Percentiles rank a stretch among this genome's conserved stretches.
Conservation (phyloP, 2,888 invertebrate species). For the Eucera pruinosa region DNA sequence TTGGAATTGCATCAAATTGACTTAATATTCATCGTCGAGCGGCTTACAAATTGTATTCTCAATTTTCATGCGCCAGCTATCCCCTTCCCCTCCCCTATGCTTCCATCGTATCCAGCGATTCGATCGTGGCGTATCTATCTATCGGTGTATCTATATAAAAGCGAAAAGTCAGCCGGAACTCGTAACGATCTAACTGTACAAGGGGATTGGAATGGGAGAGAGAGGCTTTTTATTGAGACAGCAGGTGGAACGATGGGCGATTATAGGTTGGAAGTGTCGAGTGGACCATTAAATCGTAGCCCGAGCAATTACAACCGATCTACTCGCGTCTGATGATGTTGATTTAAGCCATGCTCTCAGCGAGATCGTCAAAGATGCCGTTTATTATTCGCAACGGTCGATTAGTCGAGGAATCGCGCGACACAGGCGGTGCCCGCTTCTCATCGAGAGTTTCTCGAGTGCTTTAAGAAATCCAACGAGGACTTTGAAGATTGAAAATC, state of each 20-base stretch:
- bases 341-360: conserved; percentile 53
- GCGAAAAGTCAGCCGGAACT: conserved; percentile 17
- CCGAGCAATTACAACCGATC: conserved; percentile 67
- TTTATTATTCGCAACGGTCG: conserved; percentile 57
- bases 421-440: conserved; percentile 28
- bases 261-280: conserved; percentile 50
- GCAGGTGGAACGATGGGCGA: conserved; percentile 21
- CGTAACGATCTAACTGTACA: conserved; percentile 6
- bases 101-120: neutral
- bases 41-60: conserved; percentile 64
- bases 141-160: neutral
- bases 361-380: conserved; percentile 41
- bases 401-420: conserved; percentile 32
- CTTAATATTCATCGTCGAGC: conserved; percentile 50
- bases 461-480: conserved; percentile 46
- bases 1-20: conserved; percentile 28
- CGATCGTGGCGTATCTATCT: too few relatives aligned
- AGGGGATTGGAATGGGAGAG: conserved; percentile 2
- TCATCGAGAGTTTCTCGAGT: conserved; percentile 40
- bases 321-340: conserved; percentile 65
- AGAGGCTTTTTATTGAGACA: conserved; percentile 17
- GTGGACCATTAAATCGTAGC: conserved; percentile 71
- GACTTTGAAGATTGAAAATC: conserved; percentile 35
- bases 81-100: neutral
- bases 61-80: conserved; percentile 57